phyloP scores from a whole-genome alignment of 2,888 invertebrate genomes.

The Lasius fuliginosus region DNA sequence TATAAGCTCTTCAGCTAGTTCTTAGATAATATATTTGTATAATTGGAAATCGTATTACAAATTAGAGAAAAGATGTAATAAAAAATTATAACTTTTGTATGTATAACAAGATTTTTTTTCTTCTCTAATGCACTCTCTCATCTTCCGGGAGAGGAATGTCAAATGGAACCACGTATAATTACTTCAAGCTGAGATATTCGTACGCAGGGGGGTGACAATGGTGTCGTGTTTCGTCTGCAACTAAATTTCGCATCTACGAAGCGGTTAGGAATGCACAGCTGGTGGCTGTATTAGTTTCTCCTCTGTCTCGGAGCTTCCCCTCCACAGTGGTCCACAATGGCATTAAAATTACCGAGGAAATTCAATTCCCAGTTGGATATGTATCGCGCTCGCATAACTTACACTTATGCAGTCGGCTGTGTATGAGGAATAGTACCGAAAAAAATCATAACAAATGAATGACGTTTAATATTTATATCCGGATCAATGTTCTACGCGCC shows the following conservation, averaged over 20 bases:
- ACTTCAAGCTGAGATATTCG: not conserved
- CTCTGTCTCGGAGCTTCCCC: conserved; percentile 70
- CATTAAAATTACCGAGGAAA: conserved; percentile 85
- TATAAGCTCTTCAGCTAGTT: not conserved
- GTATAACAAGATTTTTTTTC: not conserved
- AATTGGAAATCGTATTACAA: not conserved
- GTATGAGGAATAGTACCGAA: conserved; percentile 20
- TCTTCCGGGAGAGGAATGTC: not conserved
- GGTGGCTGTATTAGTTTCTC: conserved; percentile 78
- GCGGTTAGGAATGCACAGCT: conserved; percentile 62
- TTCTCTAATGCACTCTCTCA: not conserved
- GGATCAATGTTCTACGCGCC: not conserved
- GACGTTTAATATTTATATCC: not conserved
- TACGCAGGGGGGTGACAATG: conserved; percentile 44
- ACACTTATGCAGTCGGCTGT: conserved; percentile 58
- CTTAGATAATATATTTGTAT: not conserved
- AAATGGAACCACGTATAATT: too few relatives aligned
- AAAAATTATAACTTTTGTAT: not conserved
- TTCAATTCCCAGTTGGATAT: conserved; percentile 84
- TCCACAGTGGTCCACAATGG: conserved; percentile 78
- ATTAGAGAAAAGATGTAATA: not conserved
- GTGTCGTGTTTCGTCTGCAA: conserved; percentile 67
- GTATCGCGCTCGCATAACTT: conserved; percentile 77
- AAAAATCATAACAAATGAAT: conserved; percentile 17
- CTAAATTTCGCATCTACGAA: conserved; percentile 70